A percentile compares a stretch with the other conserved stretches of the same genome.
phyloP scores from a whole-genome alignment of 1,140 invertebrate genomes.

The Akabosia matsudoensis region DNA sequence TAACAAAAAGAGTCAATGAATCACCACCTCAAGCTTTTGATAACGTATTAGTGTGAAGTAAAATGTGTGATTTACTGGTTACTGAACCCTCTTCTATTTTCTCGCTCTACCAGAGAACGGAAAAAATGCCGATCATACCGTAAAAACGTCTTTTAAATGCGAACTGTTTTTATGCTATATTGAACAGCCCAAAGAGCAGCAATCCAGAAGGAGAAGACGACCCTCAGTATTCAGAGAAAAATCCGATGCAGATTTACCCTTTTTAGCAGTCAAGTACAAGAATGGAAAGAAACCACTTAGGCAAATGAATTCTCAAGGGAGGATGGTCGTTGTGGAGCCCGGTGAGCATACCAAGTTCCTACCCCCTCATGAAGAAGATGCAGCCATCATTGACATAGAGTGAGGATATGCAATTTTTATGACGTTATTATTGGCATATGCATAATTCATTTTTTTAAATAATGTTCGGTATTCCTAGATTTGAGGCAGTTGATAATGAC shows the following conservation, averaged over 20 bases:
- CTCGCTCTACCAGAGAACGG: background rate
- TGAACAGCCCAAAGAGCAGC: background rate
- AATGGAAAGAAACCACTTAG: background rate
- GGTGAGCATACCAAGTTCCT: background rate
- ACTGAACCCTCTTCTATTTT: too few species aligned
- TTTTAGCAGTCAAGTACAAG: background rate
- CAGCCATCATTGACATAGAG: background rate
- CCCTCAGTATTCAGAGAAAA: constrained; percentile 14
- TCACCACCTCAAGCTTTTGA: too few species aligned
- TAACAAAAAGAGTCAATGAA: too few species aligned
- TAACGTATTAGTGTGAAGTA: too few species aligned
- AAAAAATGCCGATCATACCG: background rate
- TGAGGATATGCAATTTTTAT: background rate
- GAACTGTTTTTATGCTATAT: background rate
- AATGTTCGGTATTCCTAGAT: background rate
- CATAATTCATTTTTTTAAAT: too few species aligned
- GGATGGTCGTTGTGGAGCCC: background rate
- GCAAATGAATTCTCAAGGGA: background rate
- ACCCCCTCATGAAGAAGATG: background rate
- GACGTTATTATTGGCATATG: too few species aligned
- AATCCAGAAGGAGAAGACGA: background rate
- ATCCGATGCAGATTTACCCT: constrained; percentile 11
- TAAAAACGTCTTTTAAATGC: too few species aligned
- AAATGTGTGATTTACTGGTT: too few species aligned
- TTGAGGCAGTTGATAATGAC: background rate